A percentile compares a stretch with the other conserved stretches of the same genome.
Evolutionary conservation across 1,140 invertebrate species (phyloP).

Genomic region (Lutraria rhynchaena): DNA sequence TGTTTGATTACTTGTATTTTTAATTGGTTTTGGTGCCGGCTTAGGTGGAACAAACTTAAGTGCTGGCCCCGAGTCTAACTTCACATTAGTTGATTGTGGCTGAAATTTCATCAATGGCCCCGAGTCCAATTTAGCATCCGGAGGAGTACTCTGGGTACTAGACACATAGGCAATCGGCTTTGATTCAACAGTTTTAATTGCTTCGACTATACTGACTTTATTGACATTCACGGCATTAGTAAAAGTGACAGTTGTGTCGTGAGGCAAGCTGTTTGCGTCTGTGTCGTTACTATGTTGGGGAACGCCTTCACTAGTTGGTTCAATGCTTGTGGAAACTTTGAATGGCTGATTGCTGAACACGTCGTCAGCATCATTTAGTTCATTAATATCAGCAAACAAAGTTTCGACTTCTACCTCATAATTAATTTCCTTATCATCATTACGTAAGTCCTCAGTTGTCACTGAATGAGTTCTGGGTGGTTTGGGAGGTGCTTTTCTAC

Average conservation of each 20-base stretch:
- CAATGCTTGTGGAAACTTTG: too few relatives aligned
- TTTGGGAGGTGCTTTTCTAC: conserved; percentile 34
- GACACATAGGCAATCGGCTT: too few relatives aligned
- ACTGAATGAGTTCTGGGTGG: conserved; percentile 44
- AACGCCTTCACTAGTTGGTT: too few relatives aligned
- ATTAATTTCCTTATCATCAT: neutral
- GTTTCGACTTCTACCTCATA: conserved; percentile 20
- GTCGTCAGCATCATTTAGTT: conserved; percentile 14
- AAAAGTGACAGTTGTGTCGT: too few relatives aligned
- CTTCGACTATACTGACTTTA: too few relatives aligned
- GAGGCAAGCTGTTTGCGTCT: too few relatives aligned
- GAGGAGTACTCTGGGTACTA: neutral
- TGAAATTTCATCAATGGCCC: neutral
- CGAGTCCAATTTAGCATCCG: conserved; percentile 12
- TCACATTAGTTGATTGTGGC: conserved; percentile 2
- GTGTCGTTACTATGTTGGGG: too few relatives aligned
- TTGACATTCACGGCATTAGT: too few relatives aligned
- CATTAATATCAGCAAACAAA: conserved; percentile 14
- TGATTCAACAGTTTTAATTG: too few relatives aligned
- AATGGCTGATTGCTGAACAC: conserved; percentile 4
- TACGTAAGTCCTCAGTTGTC: conserved; percentile 8
- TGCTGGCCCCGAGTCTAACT: conserved; percentile 23
- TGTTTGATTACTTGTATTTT: neutral
- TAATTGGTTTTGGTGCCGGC: neutral
- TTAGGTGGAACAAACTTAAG: conserved; percentile 11